Conservation (phyloP, 2,888 invertebrate genomes). For the Tiliacea aurago region DNA sequence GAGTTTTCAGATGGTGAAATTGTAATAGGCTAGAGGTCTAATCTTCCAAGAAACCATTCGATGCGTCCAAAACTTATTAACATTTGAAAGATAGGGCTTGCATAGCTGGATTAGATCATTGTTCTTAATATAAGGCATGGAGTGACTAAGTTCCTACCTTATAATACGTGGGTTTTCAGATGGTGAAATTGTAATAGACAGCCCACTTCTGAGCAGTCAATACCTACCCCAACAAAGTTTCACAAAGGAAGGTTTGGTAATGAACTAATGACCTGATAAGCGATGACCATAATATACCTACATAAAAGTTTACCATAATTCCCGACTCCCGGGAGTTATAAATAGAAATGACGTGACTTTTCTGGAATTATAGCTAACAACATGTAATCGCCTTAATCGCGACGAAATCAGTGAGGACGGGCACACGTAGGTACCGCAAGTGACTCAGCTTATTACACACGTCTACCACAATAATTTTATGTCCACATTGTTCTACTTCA, state of each 20-base stretch:
- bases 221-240: neutral
- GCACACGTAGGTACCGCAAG: slow-evolving; percentile 3
- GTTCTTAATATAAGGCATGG: slow-evolving; percentile 38
- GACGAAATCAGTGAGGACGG: slow-evolving; percentile 61
- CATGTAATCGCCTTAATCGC: slow-evolving; percentile 59
- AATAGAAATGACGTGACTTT: slow-evolving; percentile 66
- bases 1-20: too few species aligned
- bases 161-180: slow-evolving; percentile 24
- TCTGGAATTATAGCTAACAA: slow-evolving; percentile 57
- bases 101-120: slow-evolving; percentile 24
- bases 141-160: neutral
- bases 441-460: slow-evolving; percentile 8
- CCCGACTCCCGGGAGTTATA: too few species aligned
- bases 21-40: too few species aligned
- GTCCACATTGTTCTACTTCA: slow-evolving; percentile 43
- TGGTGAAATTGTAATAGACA: neutral
- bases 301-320: too few species aligned
- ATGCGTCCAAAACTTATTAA: too few species aligned
- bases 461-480: slow-evolving; percentile 26
- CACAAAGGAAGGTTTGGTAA: neutral
- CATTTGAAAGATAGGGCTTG: neutral
- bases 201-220: too few species aligned
- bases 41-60: too few species aligned
- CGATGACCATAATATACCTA: too few species aligned
- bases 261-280: neutral